Evolutionary conservation across 2,797 vertebrate species (phyloP).

Genomic region (Scomberomorus guttatus): DNA sequence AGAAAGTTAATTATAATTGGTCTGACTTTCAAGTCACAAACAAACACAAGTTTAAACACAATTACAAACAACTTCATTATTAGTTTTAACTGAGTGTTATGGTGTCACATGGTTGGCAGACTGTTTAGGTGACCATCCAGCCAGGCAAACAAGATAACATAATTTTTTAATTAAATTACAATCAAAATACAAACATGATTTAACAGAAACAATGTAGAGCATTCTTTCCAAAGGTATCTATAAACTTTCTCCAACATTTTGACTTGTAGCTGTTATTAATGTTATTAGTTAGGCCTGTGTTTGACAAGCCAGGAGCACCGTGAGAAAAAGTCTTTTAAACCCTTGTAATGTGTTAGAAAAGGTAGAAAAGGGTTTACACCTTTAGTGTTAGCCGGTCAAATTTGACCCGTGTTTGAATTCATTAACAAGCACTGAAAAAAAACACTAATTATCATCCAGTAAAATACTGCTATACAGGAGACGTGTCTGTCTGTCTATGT

Average conservation of each 20-base stretch:
- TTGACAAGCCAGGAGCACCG: background rate
- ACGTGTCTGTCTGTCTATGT: too few species aligned
- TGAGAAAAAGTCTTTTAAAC: background rate
- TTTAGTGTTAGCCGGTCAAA: too few species aligned
- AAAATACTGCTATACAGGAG: too few species aligned
- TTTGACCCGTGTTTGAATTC: too few species aligned
- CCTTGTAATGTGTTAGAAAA: too few species aligned
- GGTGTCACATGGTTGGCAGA: background rate
- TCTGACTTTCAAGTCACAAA: slow-evolving; percentile 18
- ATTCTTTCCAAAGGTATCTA: background rate
- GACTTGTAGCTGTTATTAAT: background rate
- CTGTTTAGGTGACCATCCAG: background rate
- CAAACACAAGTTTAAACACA: background rate
- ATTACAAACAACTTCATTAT: background rate
- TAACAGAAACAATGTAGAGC: background rate
- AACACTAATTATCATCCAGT: too few species aligned
- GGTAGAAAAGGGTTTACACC: too few species aligned
- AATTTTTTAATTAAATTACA: background rate
- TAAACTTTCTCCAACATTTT: too few species aligned
- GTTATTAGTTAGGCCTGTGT: background rate
- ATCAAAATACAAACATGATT: background rate
- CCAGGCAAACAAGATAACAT: background rate
- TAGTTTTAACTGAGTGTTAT: background rate
- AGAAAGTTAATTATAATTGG: slow-evolving; percentile 30
- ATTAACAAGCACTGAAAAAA: too few species aligned